Conservation (phyloP, 2,113 vertebrate species). For the Callaeas wilsoni region DNA sequence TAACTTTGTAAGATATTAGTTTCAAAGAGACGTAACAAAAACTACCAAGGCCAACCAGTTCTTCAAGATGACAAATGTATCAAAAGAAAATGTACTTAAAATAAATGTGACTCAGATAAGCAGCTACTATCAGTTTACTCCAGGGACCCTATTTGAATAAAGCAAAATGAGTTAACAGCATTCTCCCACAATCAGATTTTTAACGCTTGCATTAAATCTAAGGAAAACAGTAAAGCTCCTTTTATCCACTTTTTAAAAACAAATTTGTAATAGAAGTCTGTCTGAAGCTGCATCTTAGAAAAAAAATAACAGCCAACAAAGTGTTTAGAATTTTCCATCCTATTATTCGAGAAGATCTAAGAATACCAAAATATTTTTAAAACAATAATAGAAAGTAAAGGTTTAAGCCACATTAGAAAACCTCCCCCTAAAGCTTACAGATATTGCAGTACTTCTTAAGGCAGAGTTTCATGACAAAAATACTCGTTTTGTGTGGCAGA, state of each 20-base stretch:
- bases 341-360: conserved; percentile 12
- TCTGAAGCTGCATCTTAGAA: background rate
- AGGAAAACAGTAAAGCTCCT: background rate
- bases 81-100: background rate
- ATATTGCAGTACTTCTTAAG: conserved; percentile 11
- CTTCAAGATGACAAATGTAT: background rate
- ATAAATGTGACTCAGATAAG: background rate
- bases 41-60: background rate
- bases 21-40: background rate
- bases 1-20: rapidly evolving
- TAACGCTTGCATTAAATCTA: background rate
- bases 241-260: background rate
- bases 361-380: conserved; percentile 22
- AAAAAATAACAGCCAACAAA: background rate
- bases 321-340: background rate
- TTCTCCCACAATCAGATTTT: background rate
- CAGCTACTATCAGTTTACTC: background rate
- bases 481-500: background rate
- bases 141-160: background rate
- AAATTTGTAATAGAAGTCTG: background rate
- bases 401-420: conserved; percentile 8
- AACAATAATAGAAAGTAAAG: background rate
- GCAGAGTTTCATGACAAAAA: conserved; percentile 27
- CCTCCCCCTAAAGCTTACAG: background rate
- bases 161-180: background rate